phyloP scores from a whole-genome alignment of 2,113 vertebrate genomes.

The Scomber colias region DNA sequence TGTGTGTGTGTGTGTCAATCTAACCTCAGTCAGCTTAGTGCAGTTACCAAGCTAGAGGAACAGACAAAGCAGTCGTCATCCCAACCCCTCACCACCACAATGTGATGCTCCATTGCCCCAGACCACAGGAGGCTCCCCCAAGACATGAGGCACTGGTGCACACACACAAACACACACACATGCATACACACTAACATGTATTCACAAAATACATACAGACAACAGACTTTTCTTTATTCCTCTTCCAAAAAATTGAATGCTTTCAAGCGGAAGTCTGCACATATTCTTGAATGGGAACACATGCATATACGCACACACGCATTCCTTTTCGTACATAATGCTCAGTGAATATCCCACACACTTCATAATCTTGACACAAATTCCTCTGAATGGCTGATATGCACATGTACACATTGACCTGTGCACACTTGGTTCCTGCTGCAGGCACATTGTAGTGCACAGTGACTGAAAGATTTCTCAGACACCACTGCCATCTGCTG shows the following conservation, averaged over 20 bases:
- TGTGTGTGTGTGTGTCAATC: conserved; percentile 5
- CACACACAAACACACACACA: conserved; percentile 3
- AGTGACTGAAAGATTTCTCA: conserved; percentile 45
- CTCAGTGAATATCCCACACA: conserved; percentile 62
- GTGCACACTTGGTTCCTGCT: conserved; percentile 15
- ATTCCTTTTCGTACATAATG: conserved; percentile 60
- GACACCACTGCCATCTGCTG: conserved; percentile 78
- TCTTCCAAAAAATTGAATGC: conserved; percentile 56
- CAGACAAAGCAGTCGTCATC: conserved; percentile 72
- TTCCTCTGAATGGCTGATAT: conserved; percentile 59
- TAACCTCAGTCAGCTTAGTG: conserved; percentile 35
- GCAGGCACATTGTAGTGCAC: conserved; percentile 24
- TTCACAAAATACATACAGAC: conserved; percentile 50
- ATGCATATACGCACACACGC: conserved; percentile 16
- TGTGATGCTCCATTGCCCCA: conserved; percentile 77
- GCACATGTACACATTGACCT: conserved; percentile 63
- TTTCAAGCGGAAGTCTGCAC: conserved; percentile 42
- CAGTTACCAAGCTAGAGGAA: conserved; percentile 52
- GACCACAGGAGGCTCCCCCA: conserved; percentile 70
- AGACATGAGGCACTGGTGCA: conserved; percentile 48
- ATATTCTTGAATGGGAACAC: conserved; percentile 18
- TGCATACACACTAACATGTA: conserved; percentile 13
- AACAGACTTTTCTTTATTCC: conserved; percentile 69
- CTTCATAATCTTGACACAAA: conserved; percentile 67
- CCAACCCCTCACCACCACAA: conserved; percentile 70